Evolutionary conservation across 2,888 invertebrate species (phyloP), one percentile per base, ranked within the genome.

Genomic region (Erebia ligea): DNA sequence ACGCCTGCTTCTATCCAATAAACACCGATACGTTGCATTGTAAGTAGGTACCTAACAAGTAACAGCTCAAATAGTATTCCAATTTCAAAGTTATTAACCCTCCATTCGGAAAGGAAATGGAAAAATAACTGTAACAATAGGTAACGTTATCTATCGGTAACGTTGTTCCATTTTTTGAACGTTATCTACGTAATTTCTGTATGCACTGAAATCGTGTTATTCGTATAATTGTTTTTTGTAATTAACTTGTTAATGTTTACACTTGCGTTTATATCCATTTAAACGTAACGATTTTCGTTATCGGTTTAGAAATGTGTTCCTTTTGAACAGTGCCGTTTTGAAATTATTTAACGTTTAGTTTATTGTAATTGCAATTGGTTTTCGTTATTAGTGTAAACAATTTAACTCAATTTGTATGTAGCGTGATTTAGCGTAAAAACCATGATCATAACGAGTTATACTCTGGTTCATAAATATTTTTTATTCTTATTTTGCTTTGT

Each of bases 61-160:
- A 34, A n/a, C n/a, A 50, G 5, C 8, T 6, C n/a, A 50, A 50
- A 11, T 45, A 56, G 72, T 68, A 72, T 66, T 25, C 64, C 68
- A 58, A 40, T 62, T 61, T 63, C 56, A 52, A 40, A 59, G 42
- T 59, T 66, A 69, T 50, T 58, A 61, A 19, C 57, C 54, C 45
- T 74, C 81, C 52, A 54, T 65, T 74, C 81, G 75, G 76, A 83
- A 76, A 85, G 86, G 88, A 89, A 89, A 88, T 85, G 83, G 81
- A 84, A 79, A 80, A 85, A 79, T 77, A 76, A 65, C 45, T 73
- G 71, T 75, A 83, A 87, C 86, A 89, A 87, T 86, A 81, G 83
- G 80, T 78, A 86, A 86, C 83, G 84, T 86, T 77, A 69, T 72
- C 57, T 65, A 59, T 54, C 56, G 45, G 34, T 34, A 34, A 34